Evolutionary conservation across 2,797 vertebrate genomes (phyloP), one percentile per base, ranked within the genome.

Genomic region (Dromococcyx pavoninus): DNA sequence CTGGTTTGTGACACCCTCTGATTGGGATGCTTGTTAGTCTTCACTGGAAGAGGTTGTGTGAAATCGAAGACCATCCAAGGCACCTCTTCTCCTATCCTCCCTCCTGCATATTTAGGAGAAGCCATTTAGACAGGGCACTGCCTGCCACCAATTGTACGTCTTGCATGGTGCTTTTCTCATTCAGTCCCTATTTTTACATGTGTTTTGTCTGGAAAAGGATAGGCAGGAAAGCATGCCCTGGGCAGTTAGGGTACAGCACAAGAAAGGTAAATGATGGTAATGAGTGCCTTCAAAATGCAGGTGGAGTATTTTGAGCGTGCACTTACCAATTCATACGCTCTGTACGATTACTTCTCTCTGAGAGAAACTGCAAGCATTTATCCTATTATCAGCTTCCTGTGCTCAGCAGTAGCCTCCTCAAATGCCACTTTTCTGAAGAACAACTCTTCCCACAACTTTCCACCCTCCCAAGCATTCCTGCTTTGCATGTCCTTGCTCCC

Each of bases 361-460:
- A 56, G 41, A 58, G 73, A 0, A 10, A 43, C 85, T 58, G 58
- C 69, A 24, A 37, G 48, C 17, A 11, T 54, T 93, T 88, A 28
- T 69, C 54, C 37, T 22, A 2, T 75, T 60, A 46, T 21, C 7
- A 5, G 21, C 44, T 3, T 1, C 43, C 75, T 4, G 53, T 1
- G 1, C 53, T 78, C 76, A 58, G 51, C 60, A 10, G 3, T 28
- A 90, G 66, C 67, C 48, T 89, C 80, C 83, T 86, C 83, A 93
- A 79, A 84, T 92, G 79, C 69, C 87, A 92, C 27, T 35, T 43
- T 81, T 39, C 86, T 67, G 53, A 81, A 90, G 73, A 93, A 60
- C 37, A 60, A 53, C 17, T 74, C 44, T 69, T 92, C 87, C 81
- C 80, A 87, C 86, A 51, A 16, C 66, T 77, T 94, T 80, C 86